Base-by-base conservation (phyloP, 2,888 invertebrate genomes). In the Formica aserva region DNA sequence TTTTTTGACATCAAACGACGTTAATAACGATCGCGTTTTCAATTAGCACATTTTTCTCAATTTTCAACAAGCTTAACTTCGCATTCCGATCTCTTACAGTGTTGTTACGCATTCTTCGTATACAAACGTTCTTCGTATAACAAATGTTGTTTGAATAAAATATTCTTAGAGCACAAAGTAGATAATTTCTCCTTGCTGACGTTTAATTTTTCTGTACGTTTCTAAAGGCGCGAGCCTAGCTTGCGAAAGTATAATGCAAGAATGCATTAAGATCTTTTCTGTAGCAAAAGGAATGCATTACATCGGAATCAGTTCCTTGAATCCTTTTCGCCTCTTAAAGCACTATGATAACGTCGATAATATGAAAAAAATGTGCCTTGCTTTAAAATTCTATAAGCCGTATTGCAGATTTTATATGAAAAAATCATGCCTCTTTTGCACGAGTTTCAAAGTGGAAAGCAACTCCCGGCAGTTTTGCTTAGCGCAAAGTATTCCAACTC, bases 311-410 rank as follows among this genome's bases (percentile, higher is more conserved):
- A 60, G 45, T 45, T 29, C 57, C 57, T 71, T 22, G 57, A 67
- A 45, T 67, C 15, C 0, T 72, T 26, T 41, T 35, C 26, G 35
- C 18, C 41, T 57, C 13, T 60, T 45, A 18, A 60, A 26, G 26
- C 26, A 9, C n/a, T 52, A 18, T 29, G n/a, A 66, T 76, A 66
- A 66, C n/a, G n/a, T 32, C 26, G 60, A 72, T 80, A 80, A 60
- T 80, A 9, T 35, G 26, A 13, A 13, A 15, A 41, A 48, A 35
- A 72, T 22, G 32, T 26, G 15, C 6, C 18, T 69, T 52, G 29
- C 38, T 66, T 41, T 57, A 55, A 45, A 18, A 69, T 13, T 41
- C 41, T 15, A 15, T 48, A 38, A 22, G 3, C 8, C 71, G 0
- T 35, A 38, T 55, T 15, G 52, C 35, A 18, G 18, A 57, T 78